Base-by-base conservation (phyloP, 2,113 vertebrate species). In the Lanius ludovicianus region DNA sequence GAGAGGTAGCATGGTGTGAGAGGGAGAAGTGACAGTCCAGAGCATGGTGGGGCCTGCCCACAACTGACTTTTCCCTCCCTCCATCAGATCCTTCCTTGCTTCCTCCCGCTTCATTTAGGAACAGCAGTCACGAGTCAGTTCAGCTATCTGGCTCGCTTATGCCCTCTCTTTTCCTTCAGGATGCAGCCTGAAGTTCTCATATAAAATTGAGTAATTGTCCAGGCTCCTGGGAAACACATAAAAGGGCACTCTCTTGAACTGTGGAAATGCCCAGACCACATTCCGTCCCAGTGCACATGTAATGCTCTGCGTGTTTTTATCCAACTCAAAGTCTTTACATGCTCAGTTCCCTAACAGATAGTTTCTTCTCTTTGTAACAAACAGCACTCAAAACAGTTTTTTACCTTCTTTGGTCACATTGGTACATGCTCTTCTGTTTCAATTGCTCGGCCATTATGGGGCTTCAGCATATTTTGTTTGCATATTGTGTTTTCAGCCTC, bases 331-430 rank as follows among this genome's bases (percentile, higher is more conserved):
- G 76, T 85, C 91, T 94, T 91, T 63, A 79, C 20, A 9, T 75
- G 44, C 87, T 92, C 0, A 0, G 28, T 75, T 96, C 74, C 82
- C 47, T 78, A 90, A 87, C 1, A 85, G 63, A 89, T 20, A 75
- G 18, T 60, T 94, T 89, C 87, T 83, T 86, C 68, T 3, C 1
- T 59, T 59, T 74, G 65, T 62, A 89, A 77, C 17, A 60, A 93
- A 87, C 69, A 84, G 37, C 8, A 53, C 21, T 60, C 59, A 73
- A 44, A 91, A 86, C 73, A 31, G 11, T 16, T 78, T 85, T 94
- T 94, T 91, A 67, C 74, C 78, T 91, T 91, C 84, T 93, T 94
- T 91, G 65, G 93, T 87, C 74, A 70, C 42, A 1, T 87, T 75
- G 1, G 0, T 73, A 65, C 37, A 35, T n/a, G 10, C 17, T 70